phyloP scores from a whole-genome alignment of 1,140 invertebrate genomes.

The Orius laevigatus region DNA sequence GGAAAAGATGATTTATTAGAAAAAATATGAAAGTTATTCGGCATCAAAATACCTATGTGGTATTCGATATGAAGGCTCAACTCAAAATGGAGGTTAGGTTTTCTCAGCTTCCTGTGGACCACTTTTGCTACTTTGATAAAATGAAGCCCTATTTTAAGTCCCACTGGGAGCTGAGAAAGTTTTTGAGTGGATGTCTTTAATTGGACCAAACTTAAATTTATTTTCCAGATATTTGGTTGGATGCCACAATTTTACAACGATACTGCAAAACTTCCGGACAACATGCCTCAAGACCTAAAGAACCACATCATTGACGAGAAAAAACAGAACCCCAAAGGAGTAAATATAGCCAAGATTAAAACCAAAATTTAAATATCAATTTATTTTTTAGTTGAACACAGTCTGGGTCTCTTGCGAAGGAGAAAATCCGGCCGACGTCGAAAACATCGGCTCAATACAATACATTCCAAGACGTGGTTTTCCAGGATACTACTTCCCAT shows the following conservation, averaged over 20 bases:
- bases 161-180: too few species aligned
- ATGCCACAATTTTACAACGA: slow-evolving; percentile 54
- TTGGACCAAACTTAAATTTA: neutral
- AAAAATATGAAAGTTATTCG: too few species aligned
- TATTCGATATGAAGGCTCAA: too few species aligned
- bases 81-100: too few species aligned
- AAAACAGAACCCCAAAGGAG: slow-evolving; percentile 22
- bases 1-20: too few species aligned
- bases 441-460: slow-evolving; percentile 65
- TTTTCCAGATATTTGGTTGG: slow-evolving; percentile 64
- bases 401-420: slow-evolving; percentile 79
- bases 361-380: neutral
- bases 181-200: too few species aligned
- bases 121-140: too few species aligned
- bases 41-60: too few species aligned
- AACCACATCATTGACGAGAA: slow-evolving; percentile 40
- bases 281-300: slow-evolving; percentile 59
- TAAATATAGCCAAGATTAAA: slow-evolving; percentile 15
- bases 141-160: too few species aligned
- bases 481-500: slow-evolving; percentile 69
- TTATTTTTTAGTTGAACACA: slow-evolving; percentile 37
- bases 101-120: too few species aligned
- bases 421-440: slow-evolving; percentile 74
- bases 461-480: slow-evolving; percentile 58
- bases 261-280: slow-evolving; percentile 44